Evolutionary conservation across 30 jellyfish, hydroid and myxozoan genomes (phyloP).

Genomic region (Catostylus mosaicus): DNA sequence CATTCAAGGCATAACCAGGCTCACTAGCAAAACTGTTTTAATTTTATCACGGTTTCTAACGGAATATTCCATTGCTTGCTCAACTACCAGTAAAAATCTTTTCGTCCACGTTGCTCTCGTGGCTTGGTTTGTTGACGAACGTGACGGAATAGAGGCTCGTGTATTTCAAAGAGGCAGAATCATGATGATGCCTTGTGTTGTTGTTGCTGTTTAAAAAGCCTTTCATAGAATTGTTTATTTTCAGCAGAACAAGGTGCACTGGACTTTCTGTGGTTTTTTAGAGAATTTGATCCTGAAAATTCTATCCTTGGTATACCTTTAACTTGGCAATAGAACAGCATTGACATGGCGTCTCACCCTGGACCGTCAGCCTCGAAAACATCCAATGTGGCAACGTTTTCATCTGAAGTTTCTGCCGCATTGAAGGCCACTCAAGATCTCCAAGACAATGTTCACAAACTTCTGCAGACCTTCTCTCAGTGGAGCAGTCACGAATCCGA

Average conservation of each 20-base stretch:
- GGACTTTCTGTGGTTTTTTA: too few relatives aligned
- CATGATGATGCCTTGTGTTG: neutral
- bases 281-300: too few relatives aligned
- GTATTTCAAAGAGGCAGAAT: too few relatives aligned
- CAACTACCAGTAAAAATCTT: neutral
- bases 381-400: slow-evolving; percentile 2
- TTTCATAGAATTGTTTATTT: too few relatives aligned
- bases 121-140: neutral
- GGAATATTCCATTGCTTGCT: neutral
- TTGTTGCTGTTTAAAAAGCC: neutral
- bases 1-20: too few relatives aligned
- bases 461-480: slow-evolving; percentile 38
- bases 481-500: slow-evolving; percentile 62
- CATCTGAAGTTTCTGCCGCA: slow-evolving; percentile 48
- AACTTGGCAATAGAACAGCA: too few relatives aligned
- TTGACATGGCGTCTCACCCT: slow-evolving; percentile 33
- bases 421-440: slow-evolving; percentile 58
- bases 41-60: too few relatives aligned
- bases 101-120: slow-evolving; percentile 2
- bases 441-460: slow-evolving; percentile 64
- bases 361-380: slow-evolving; percentile 2
- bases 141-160: slow-evolving; percentile 1
- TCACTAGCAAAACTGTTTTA: too few relatives aligned
- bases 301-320: too few relatives aligned
- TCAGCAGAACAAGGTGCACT: too few relatives aligned